A percentile compares a stretch with the other conserved stretches of the same genome.
Evolutionary conservation across 2,797 vertebrate genomes (phyloP).

Genomic region (Channallabes apus): DNA sequence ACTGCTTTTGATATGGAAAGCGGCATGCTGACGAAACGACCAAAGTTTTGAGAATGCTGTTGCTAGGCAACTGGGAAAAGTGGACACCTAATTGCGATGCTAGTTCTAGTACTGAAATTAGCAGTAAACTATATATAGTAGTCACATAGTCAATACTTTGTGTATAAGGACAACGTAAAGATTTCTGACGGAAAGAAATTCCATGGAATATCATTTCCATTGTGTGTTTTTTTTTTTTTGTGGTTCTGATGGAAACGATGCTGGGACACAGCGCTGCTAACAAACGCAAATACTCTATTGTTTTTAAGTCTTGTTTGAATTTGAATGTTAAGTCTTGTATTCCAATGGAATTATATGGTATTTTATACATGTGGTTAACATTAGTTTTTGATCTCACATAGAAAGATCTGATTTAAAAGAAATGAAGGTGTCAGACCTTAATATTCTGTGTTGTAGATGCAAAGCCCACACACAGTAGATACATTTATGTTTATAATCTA

Average conservation of each 20-base stretch:
- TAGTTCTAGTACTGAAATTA: conserved; percentile 1
- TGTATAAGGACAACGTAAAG: not conserved
- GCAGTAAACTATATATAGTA: not conserved
- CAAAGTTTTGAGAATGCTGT: not conserved
- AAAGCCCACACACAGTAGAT: not conserved
- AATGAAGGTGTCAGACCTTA: not conserved
- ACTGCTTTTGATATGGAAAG: not conserved
- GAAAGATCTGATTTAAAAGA: not conserved
- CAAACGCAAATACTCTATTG: not conserved
- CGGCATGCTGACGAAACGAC: not conserved
- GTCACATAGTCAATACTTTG: not conserved
- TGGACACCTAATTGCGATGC: conserved; percentile 3
- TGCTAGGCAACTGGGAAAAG: conserved; percentile 30
- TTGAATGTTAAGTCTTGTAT: not conserved
- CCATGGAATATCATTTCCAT: not conserved
- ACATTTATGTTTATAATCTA: not conserved
- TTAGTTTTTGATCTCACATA: not conserved
- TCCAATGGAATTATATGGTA: not conserved
- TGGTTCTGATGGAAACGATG: too few relatives aligned
- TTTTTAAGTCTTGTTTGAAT: too few relatives aligned
- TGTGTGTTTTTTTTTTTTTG: too few relatives aligned
- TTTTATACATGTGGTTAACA: not conserved
- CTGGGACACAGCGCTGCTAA: not conserved
- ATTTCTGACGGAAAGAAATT: not conserved
- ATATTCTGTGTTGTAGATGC: not conserved